Evolutionary conservation across 2,888 invertebrate genomes (phyloP), one percentile per base, ranked within the genome.

Genomic region (Gnatocerus cornutus): DNA sequence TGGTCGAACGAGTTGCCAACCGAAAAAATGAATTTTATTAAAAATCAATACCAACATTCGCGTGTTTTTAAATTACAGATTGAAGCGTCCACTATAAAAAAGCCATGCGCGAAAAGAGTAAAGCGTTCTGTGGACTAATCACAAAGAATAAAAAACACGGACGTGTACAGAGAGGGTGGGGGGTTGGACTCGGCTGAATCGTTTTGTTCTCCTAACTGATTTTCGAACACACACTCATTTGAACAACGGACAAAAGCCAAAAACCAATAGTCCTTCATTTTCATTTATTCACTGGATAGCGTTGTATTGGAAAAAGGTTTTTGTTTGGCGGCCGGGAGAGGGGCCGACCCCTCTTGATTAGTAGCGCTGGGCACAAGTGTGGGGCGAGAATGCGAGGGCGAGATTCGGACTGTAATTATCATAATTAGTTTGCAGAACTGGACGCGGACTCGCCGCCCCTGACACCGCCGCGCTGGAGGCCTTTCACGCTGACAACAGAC

Each of bases 211-310:
- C 83, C 83, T 83, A 84, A 84, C 84, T 84, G 84, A 84, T 84
- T 84, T 84, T 83, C 84, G 83, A 83, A 84, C 80, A 79, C 79
- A 80, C 73, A 73, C 76, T 76, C 79, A 78, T 83, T 83, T 83
- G 82, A 83, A 84, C 83, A 82, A 81, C 82, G 82, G 81, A 84
- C 84, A 85, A 85, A 84, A 84, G 84, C 84, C 83, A 84, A 85
- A 85, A 85, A 85, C 85, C 85, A 85, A 84, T 85, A 84, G 84
- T 84, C 84, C 84, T 84, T 84, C 84, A 84, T 85, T 84, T 84
- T 84, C 85, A 85, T 85, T 85, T 84, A 84, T 85, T 85, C 83
- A 83, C 82, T 81, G 81, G 81, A 82, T 82, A 82, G 81, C 81
- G 84, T 81, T 84, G 83, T 84, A 84, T 84, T 84, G 84, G 84